phyloP scores from a whole-genome alignment of 2,888 invertebrate species.

The Scaptomyza caliginosa region DNA sequence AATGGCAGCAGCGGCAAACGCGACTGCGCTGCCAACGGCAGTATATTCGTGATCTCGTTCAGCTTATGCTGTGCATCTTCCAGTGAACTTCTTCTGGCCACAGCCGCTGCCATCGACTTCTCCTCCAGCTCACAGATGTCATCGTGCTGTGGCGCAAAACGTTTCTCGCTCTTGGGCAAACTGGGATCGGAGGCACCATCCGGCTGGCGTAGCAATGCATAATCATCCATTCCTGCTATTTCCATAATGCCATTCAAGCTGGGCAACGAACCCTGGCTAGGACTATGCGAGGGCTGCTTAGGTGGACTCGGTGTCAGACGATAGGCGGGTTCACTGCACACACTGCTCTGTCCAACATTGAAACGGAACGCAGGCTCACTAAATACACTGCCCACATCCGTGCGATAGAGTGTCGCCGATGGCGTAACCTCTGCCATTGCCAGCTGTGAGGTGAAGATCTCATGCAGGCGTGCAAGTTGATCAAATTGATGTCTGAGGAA shows the following conservation, averaged over 20 bases:
- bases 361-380: constrained; percentile 84
- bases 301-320: constrained; percentile 84
- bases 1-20: constrained; percentile 83
- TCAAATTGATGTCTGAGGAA: constrained; percentile 87
- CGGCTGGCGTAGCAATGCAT: constrained; percentile 92
- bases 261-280: constrained; percentile 84
- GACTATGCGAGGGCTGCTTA: constrained; percentile 84
- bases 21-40: constrained; percentile 81
- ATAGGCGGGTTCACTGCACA: constrained; percentile 94
- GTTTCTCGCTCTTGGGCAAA: constrained; percentile 85
- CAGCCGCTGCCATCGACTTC: constrained; percentile 75
- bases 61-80: constrained; percentile 74
- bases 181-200: constrained; percentile 97
- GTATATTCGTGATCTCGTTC: constrained; percentile 69
- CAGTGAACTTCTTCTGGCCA: constrained; percentile 71
- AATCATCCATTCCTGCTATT: constrained; percentile 86
- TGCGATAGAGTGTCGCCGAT: constrained; percentile 85
- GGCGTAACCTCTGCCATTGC: constrained; percentile 90
- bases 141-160: constrained; percentile 76
- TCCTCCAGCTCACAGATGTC: constrained; percentile 83
- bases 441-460: constrained; percentile 91
- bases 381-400: constrained; percentile 84
- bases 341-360: constrained; percentile 88
- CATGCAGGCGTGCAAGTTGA: constrained; percentile 91
- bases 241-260: constrained; percentile 88